Evolutionary conservation across 1,140 invertebrate genomes (phyloP).

Genomic region (Capitella teleta): DNA sequence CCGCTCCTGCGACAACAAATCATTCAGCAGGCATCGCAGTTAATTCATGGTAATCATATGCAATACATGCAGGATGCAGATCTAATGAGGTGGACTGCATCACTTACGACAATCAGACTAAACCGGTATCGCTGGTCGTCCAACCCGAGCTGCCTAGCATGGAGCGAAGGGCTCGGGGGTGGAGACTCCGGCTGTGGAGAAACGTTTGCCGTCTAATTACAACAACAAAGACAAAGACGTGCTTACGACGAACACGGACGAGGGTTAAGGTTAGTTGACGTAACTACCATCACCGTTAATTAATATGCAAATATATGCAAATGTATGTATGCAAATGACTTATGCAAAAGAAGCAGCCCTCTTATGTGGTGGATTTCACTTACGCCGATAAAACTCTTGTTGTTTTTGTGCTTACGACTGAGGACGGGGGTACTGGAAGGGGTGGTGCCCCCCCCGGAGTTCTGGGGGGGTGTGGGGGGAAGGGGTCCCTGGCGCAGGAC

Average conservation of each 20-base stretch:
- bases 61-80: not conserved
- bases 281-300: no score
- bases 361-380: no score
- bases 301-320: no score
- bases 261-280: no score
- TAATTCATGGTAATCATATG: no score
- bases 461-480: not conserved
- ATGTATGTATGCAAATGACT: not conserved
- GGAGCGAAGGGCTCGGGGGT: not conserved
- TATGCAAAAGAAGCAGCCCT: no score
- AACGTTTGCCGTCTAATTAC: no score
- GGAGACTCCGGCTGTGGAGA: not conserved
- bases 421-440: slow-evolving; percentile 25
- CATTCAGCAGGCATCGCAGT: no score
- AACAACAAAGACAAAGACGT: no score
- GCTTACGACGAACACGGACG: no score
- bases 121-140: slow-evolving; percentile 8
- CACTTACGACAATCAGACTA: slow-evolving; percentile 10
- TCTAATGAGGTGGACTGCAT: not conserved
- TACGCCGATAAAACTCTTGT: slow-evolving; percentile 8
- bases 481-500: not conserved
- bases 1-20: no score
- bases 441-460: slow-evolving; percentile 15
- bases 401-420: slow-evolving; percentile 31
- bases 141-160: slow-evolving; percentile 3